These are phyloP conservation scores for Agonopterix heracliana DNA, from an alignment of 2,888 invertebrate species.

Conservation along the genomic window DNA sequence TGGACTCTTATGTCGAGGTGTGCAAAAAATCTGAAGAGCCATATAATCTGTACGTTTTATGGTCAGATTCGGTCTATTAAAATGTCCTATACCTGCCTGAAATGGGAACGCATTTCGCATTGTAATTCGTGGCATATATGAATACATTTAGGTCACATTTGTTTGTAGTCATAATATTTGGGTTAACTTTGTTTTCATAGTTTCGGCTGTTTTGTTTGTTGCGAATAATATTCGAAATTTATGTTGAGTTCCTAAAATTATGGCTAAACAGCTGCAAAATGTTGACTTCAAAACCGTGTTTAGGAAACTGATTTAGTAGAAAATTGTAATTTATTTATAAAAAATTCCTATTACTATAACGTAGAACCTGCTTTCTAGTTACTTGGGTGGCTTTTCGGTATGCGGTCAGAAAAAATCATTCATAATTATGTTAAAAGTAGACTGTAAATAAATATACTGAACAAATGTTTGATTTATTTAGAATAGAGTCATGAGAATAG, in stretches of 20 bases:
- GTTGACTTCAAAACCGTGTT: neutral
- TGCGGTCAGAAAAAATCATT: too few species aligned
- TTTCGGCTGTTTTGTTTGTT: constrained; percentile 5
- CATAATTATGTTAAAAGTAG: too few species aligned
- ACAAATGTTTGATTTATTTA: too few species aligned
- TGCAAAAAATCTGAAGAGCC: constrained; percentile 47
- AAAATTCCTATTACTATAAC: too few species aligned
- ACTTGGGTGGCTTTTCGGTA: too few species aligned
- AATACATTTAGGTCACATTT: constrained; percentile 22
- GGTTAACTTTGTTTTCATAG: constrained; percentile 31
- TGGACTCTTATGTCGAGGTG: constrained; percentile 32
- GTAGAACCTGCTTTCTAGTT: too few species aligned
- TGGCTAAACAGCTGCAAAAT: constrained; percentile 18
- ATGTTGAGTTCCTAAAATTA: constrained; percentile 25
- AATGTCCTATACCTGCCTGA: constrained; percentile 13
- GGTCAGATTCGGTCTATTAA: constrained; percentile 42
- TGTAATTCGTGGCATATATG: neutral
- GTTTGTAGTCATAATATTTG: constrained; percentile 32
- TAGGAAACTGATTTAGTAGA: too few species aligned
- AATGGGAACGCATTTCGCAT: neutral
- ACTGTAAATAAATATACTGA: too few species aligned
- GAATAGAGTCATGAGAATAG: too few species aligned
- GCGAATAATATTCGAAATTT: constrained; percentile 7
- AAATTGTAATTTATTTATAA: too few species aligned
- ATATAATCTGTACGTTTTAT: constrained; percentile 42